A percentile compares a stretch with the other conserved stretches of the same genome.
phyloP scores from a whole-genome alignment of 64 coral and sea anemone species.

The Pocillopora verrucosa region DNA sequence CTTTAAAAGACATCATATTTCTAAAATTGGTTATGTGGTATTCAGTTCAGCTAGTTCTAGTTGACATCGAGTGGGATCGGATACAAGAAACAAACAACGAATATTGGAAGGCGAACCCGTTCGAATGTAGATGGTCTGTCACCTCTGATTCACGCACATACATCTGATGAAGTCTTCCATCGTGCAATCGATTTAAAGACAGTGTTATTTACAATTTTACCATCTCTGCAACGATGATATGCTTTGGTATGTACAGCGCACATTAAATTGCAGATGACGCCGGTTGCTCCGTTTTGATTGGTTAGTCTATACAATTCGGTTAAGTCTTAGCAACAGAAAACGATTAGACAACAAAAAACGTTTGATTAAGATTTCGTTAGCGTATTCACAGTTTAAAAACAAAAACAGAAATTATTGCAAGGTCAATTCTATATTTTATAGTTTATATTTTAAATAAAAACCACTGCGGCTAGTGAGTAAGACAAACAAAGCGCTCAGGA shows the following conservation, averaged over 20 bases:
- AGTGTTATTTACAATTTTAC: neutral
- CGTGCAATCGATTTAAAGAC: neutral
- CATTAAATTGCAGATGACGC: neutral
- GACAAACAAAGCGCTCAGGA: no score
- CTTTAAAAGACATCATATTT: neutral
- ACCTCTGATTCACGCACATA: conserved; percentile 1
- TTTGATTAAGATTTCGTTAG: no score
- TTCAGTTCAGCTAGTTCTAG: neutral
- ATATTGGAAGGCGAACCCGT: neutral
- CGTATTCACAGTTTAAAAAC: no score
- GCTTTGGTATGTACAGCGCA: conserved; percentile 1
- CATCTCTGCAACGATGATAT: conserved; percentile 10
- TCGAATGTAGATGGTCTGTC: conserved; percentile 5
- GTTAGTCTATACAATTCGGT: neutral
- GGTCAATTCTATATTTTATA: no score
- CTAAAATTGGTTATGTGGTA: neutral
- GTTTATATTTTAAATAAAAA: no score
- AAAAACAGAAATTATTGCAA: no score
- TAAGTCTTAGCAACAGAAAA: neutral
- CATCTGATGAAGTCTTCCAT: neutral
- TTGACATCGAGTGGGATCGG: conserved; percentile 24
- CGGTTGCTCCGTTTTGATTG: neutral
- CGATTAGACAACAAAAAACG: neutral
- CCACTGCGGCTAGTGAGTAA: no score
- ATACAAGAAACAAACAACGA: conserved; percentile 13